These are phyloP conservation scores for Palythoa heliodiscus DNA, from an alignment of 92 coral and sea anemone genomes.

Conservation along the genomic window DNA sequence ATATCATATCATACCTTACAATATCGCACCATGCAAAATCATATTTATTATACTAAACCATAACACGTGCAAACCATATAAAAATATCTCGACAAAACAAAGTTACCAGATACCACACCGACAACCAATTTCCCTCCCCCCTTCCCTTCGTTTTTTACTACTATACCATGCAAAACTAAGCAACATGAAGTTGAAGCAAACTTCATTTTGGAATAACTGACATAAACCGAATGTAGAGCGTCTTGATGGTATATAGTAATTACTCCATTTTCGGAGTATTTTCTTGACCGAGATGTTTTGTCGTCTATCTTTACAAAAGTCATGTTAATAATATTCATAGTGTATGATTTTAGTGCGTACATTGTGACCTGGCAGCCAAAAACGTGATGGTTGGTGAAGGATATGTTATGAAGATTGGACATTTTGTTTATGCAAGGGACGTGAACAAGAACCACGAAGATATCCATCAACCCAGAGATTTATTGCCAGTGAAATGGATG, in stretches of 20 bases:
- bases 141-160: background rate
- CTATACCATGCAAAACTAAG: too few species aligned
- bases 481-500: conserved; percentile 97
- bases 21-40: too few species aligned
- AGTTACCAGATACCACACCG: too few species aligned
- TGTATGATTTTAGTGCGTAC: conserved; percentile 9
- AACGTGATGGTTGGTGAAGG: conserved; percentile 18
- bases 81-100: too few species aligned
- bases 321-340: background rate
- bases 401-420: conserved; percentile 4
- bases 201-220: background rate
- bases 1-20: too few species aligned
- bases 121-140: too few species aligned
- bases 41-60: too few species aligned
- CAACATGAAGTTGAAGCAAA: too few species aligned
- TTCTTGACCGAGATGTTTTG: background rate
- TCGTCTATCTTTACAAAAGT: background rate
- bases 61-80: too few species aligned
- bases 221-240: background rate
- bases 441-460: background rate
- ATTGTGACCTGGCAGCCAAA: conserved; percentile 1
- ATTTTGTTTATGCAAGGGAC: conserved; percentile 7
- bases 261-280: too few species aligned
- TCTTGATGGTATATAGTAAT: too few species aligned
- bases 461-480: conserved; percentile 51